A percentile compares a stretch with the other conserved stretches of the same genome.
phyloP scores from a whole-genome alignment of 2,797 vertebrate genomes.

The Trematomus bernacchii region DNA sequence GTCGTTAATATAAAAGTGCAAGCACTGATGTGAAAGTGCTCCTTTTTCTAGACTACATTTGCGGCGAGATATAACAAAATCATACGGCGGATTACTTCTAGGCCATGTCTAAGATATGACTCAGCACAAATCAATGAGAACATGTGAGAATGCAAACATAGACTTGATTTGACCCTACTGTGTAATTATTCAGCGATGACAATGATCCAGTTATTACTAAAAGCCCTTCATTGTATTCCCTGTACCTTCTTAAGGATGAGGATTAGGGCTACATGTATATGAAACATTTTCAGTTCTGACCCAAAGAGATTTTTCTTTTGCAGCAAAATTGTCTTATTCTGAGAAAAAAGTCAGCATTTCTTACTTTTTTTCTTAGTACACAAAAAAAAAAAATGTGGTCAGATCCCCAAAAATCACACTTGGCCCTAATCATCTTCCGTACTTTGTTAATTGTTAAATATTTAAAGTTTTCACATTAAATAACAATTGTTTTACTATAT shows the following conservation, averaged over 20 bases:
- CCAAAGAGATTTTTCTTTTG: no score
- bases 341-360: no score
- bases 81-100: constrained; percentile 11
- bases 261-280: no score
- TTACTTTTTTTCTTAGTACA: no score
- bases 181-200: not conserved
- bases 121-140: not conserved
- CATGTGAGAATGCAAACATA: not conserved
- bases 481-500: not conserved
- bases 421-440: no score
- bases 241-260: not conserved
- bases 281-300: no score
- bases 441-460: not conserved
- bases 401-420: no score
- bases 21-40: constrained; percentile 8
- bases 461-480: not conserved
- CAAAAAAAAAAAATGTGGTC: no score
- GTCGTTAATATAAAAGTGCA: constrained; percentile 13
- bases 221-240: not conserved
- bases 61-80: constrained; percentile 21
- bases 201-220: not conserved
- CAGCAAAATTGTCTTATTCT: no score
- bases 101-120: not conserved
- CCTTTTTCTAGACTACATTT: constrained; percentile 12
- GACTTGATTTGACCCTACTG: not conserved